Percentiles rank a stretch among this genome's conserved stretches.
Evolutionary conservation across 2,113 vertebrate species (phyloP).

Genomic region (Benitochromis conjunctus): DNA sequence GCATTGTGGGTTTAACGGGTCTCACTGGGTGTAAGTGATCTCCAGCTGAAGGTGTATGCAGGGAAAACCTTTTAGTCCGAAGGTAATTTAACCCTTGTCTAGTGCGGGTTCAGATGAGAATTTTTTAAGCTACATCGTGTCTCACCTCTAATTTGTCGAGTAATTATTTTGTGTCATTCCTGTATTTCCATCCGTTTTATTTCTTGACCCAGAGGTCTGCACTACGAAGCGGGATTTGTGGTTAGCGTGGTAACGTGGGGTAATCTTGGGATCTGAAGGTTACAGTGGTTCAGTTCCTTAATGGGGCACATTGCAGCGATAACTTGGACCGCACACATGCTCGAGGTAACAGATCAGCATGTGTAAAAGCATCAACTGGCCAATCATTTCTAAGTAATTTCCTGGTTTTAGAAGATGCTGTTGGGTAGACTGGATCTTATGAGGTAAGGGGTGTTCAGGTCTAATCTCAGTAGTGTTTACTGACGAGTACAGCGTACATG

Average conservation of each 20-base stretch:
- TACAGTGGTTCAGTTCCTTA: neutral
- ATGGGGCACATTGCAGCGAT: neutral
- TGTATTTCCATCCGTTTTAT: conserved; percentile 69
- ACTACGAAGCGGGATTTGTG: neutral
- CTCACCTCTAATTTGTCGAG: conserved; percentile 63
- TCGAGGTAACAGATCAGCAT: neutral
- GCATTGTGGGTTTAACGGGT: conserved; percentile 59
- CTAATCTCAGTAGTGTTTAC: neutral
- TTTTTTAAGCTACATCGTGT: conserved; percentile 61
- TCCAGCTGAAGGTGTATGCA: conserved; percentile 50
- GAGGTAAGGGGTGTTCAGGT: neutral
- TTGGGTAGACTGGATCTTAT: neutral
- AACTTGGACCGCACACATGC: neutral
- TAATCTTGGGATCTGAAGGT: neutral
- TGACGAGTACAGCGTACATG: neutral
- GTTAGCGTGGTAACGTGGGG: neutral
- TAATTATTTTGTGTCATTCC: conserved; percentile 73
- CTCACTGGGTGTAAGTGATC: conserved; percentile 46
- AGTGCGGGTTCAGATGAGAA: conserved; percentile 39
- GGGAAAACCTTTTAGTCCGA: conserved; percentile 26
- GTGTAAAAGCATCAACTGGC: neutral
- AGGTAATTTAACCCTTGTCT: conserved; percentile 35
- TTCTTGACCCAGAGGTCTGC: conserved; percentile 43
- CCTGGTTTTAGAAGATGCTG: neutral
- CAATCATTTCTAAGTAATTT: neutral